A percentile compares a stretch with the other conserved stretches of the same genome.
phyloP scores from a whole-genome alignment of 2,113 vertebrate genomes.

The Tragelaphus scriptus region DNA sequence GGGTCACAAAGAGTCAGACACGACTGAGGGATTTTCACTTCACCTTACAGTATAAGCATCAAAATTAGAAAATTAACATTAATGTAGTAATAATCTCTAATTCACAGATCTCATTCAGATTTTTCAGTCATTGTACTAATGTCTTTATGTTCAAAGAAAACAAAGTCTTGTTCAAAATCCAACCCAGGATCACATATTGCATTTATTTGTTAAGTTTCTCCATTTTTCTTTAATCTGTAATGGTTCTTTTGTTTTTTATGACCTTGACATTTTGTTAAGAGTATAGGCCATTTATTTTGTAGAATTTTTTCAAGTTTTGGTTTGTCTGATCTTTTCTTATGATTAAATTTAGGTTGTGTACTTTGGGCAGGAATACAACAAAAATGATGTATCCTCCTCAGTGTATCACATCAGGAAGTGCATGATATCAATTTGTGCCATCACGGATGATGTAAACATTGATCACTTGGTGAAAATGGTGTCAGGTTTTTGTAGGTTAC shows the following conservation, averaged over 20 bases:
- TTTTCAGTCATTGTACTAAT: not conserved
- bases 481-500: not conserved
- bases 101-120: not conserved
- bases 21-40: not conserved
- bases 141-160: not conserved
- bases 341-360: not conserved
- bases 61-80: not conserved
- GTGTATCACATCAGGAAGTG: not conserved
- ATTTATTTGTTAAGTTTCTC: not conserved
- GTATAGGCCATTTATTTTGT: not conserved
- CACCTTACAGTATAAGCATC: not conserved
- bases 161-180: not conserved
- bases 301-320: slow-evolving; percentile 16
- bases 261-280: slow-evolving; percentile 23
- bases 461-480: not conserved
- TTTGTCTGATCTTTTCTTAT: not conserved
- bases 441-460: not conserved
- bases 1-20: not conserved
- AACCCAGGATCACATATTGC: not conserved
- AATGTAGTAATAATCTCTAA: not conserved
- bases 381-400: not conserved
- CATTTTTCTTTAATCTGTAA: not conserved
- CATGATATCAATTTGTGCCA: not conserved
- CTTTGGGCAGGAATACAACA: not conserved
- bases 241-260: slow-evolving; percentile 20